A percentile compares a stretch with the other conserved stretches of the same genome.
Conservation (phyloP, 2,888 invertebrate species). For the Leucophenga montana region DNA sequence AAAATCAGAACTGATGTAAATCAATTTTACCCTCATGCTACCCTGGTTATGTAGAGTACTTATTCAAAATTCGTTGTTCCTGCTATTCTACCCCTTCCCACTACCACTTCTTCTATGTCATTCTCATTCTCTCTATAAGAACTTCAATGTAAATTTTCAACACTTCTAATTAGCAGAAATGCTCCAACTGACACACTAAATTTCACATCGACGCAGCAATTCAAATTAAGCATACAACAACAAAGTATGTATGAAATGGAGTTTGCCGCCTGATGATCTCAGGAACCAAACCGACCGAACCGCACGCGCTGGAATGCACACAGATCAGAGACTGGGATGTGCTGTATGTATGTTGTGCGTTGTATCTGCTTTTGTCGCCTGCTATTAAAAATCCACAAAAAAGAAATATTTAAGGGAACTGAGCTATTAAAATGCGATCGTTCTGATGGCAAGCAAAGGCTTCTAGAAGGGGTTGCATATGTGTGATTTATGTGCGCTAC, state of each 20-base stretch:
- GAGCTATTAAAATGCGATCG: neutral
- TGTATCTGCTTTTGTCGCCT: slow-evolving; percentile 44
- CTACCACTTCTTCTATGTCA: too few relatives aligned
- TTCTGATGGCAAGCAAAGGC: too few relatives aligned
- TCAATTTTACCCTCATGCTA: too few relatives aligned
- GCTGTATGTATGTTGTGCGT: neutral
- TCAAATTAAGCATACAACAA: slow-evolving; percentile 64
- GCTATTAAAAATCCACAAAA: slow-evolving; percentile 64
- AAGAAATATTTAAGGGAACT: too few relatives aligned
- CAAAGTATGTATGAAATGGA: slow-evolving; percentile 13
- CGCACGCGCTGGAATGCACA: too few relatives aligned
- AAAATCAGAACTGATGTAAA: too few relatives aligned
- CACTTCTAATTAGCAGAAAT: slow-evolving; percentile 69
- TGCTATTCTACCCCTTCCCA: too few relatives aligned
- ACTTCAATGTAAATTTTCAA: slow-evolving; percentile 51
- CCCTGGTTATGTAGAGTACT: too few relatives aligned
- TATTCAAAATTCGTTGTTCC: too few relatives aligned
- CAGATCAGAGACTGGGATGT: neutral
- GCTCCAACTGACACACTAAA: slow-evolving; percentile 64
- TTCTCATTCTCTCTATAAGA: slow-evolving; percentile 25
- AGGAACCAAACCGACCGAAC: too few relatives aligned
- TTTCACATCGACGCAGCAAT: slow-evolving; percentile 57
- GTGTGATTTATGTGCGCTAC: slow-evolving; percentile 57
- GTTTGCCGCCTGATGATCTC: slow-evolving; percentile 15
- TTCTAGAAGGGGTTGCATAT: slow-evolving; percentile 23